Evolutionary conservation across 2,888 invertebrate species (phyloP).

Genomic region (Mimumesa dahlbomi): DNA sequence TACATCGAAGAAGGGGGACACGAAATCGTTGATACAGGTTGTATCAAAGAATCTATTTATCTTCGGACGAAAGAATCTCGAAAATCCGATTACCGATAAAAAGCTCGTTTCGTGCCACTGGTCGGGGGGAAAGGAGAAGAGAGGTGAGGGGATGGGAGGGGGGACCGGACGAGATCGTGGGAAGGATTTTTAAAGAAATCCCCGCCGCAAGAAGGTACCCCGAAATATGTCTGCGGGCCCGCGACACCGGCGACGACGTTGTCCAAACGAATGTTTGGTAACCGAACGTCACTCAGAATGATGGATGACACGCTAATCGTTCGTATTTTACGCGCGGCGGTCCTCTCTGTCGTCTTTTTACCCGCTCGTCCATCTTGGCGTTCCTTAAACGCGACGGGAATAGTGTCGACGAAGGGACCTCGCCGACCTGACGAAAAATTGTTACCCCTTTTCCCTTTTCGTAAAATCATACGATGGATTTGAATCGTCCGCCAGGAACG

Average conservation of each 20-base stretch:
- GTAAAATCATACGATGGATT: too few species aligned
- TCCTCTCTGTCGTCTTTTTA: conserved; percentile 48
- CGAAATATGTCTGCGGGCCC: conserved; percentile 1
- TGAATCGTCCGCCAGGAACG: too few species aligned
- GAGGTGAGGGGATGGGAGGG: too few species aligned
- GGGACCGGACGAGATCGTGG: conserved; percentile 23
- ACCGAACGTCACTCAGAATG: conserved; percentile 68
- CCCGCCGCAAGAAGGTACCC: conserved; percentile 1
- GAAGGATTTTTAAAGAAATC: conserved; percentile 11
- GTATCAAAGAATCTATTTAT: conserved; percentile 45
- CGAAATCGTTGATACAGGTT: conserved; percentile 10
- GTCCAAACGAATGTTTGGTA: conserved; percentile 64
- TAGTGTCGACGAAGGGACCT: conserved; percentile 16
- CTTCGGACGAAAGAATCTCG: conserved; percentile 47
- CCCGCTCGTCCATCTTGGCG: conserved; percentile 38
- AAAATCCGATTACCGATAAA: conserved; percentile 62
- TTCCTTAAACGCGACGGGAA: conserved; percentile 20
- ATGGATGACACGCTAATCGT: conserved; percentile 75
- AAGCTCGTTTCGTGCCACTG: conserved; percentile 53
- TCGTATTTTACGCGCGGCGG: conserved; percentile 70
- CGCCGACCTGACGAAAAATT: conserved; percentile 22
- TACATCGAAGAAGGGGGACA: too few species aligned
- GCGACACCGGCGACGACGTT: conserved; percentile 47
- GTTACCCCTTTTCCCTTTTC: too few species aligned
- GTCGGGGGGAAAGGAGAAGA: too few species aligned